Base-by-base conservation (phyloP, 2,113 vertebrate genomes). In the Pleuronectes platessa region DNA sequence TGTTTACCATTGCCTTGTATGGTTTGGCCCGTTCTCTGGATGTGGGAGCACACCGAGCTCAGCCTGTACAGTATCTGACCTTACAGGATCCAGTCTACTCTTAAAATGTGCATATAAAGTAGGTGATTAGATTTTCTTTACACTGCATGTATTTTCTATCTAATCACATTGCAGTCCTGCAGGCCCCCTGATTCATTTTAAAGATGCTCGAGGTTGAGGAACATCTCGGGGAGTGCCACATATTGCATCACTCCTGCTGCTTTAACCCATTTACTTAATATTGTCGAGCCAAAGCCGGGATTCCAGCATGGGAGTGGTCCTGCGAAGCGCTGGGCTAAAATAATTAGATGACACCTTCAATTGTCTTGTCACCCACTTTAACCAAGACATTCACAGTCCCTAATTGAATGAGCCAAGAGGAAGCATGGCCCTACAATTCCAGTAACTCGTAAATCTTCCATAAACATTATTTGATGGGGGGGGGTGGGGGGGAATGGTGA, bases 281-380 rank as follows among this genome's bases (percentile, higher is more conserved):
- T 88, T 87, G 68, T 74, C 76, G 63, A 86, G 85, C 81, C 78
- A 85, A 85, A 81, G 81, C 79, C 49, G 63, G 78, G 89, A 88
- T 87, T 80, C 90, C 70, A 79, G 86, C 78, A 61, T 55, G 64
- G 76, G 79, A 86, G 86, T 81, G 65, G 71, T 65, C 84, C 79
- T 65, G 76, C 63, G 15, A 74, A 78, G 82, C 49, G 70, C 83
- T 79, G 60, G 88, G 86, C 87, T 94, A 92, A 94, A 93, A 94
- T 92, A 94, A 95, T 95, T 93, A 94, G 84, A 92, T 88, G 93
- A 94, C 94, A 92, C 90, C 89, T 94, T 93, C 92, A 89, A 93
- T 94, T 89, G 92, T 91, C 89, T 92, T 54, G 83, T 93, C 91
- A 88, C 87, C 90, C 74, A 87, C 84, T 90, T 93, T 87, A 92